Percentiles rank a stretch among this genome's conserved stretches.
Evolutionary conservation across 1,140 invertebrate genomes (phyloP).

Genomic region (Hetaerina americana): DNA sequence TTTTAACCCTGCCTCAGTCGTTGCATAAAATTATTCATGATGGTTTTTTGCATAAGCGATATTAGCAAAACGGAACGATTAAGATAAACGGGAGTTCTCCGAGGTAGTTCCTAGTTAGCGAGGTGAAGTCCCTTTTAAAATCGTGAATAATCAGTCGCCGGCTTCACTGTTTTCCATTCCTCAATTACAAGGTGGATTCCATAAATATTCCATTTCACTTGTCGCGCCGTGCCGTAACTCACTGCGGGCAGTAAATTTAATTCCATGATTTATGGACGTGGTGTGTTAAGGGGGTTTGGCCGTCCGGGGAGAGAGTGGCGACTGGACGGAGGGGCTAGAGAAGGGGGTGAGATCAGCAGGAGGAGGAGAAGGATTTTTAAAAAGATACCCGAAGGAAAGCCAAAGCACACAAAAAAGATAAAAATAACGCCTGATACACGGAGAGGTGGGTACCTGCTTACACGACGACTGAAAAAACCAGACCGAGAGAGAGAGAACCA

Average conservation of each 20-base stretch:
- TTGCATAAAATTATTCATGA: no score
- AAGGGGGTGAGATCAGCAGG: no score
- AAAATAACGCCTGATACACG: no score
- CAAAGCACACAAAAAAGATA: no score
- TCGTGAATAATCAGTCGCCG: neutral
- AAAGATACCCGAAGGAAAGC: no score
- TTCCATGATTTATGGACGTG: neutral
- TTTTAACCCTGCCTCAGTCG: no score
- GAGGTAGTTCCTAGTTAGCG: neutral
- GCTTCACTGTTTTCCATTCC: neutral
- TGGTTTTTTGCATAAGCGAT: no score
- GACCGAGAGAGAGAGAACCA: neutral
- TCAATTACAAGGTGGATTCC: neutral
- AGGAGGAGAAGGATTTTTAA: no score
- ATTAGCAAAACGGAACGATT: no score
- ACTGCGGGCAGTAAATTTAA: neutral
- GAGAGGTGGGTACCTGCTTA: neutral
- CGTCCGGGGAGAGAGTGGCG: neutral
- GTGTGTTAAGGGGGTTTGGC: no score
- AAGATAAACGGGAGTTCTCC: neutral
- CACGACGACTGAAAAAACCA: neutral
- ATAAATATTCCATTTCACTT: neutral
- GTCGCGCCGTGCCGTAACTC: neutral
- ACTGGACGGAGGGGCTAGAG: no score
- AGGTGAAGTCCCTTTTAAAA: neutral